These are phyloP conservation scores for Pristionchus exspectatus DNA, from an alignment of 2,888 invertebrate species.

Conservation along the genomic window DNA sequence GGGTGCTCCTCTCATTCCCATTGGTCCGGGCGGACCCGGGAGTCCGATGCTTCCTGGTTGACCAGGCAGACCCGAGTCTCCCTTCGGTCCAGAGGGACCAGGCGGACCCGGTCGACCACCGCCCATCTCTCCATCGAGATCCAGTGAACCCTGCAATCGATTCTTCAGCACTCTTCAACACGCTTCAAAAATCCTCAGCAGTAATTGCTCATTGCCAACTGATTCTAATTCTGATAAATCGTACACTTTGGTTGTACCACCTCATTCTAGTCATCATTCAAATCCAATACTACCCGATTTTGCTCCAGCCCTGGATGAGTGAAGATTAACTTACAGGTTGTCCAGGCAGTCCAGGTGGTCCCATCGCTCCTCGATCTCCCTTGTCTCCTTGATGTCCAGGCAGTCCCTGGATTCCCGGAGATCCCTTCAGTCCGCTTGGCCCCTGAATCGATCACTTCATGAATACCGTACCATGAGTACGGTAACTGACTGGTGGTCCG, in stretches of 20 bases:
- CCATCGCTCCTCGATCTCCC: slow-evolving; percentile 77
- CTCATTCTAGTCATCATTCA: too few species aligned
- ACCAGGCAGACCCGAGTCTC: slow-evolving; percentile 68
- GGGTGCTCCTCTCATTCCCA: slow-evolving; percentile 71
- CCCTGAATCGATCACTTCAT: slow-evolving; percentile 55
- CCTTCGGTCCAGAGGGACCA: slow-evolving; percentile 65
- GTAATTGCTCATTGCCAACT: too few species aligned
- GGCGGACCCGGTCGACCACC: slow-evolving; percentile 57
- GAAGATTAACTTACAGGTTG: slow-evolving; percentile 62
- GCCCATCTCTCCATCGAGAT: neutral
- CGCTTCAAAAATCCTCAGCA: too few species aligned
- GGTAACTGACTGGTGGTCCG: slow-evolving; percentile 65
- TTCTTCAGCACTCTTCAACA: too few species aligned
- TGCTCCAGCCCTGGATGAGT: neutral
- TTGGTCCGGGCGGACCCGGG: slow-evolving; percentile 75
- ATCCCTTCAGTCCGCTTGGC: slow-evolving; percentile 59
- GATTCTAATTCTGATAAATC: too few species aligned
- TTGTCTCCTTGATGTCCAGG: slow-evolving; percentile 76
- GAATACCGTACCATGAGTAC: neutral
- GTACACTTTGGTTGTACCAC: too few species aligned
- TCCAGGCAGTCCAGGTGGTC: slow-evolving; percentile 74
- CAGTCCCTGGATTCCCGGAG: slow-evolving; percentile 73
- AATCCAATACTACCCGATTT: neutral
- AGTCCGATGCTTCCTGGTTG: slow-evolving; percentile 74
- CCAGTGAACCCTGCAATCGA: slow-evolving; percentile 8